A percentile compares a stretch with the other conserved stretches of the same genome.
Conservation (phyloP, 1,140 invertebrate genomes). For the Cydia pomonella region DNA sequence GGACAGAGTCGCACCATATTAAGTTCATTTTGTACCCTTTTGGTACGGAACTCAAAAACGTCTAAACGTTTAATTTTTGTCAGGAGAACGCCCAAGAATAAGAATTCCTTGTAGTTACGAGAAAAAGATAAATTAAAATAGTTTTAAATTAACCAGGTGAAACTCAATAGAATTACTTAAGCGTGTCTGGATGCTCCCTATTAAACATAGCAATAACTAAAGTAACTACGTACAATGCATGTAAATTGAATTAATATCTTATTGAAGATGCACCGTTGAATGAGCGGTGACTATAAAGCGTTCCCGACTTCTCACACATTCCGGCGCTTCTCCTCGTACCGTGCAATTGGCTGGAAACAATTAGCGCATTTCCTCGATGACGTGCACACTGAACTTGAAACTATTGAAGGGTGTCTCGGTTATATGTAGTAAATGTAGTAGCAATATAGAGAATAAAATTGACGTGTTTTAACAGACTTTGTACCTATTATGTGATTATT, state of each 20-base stretch:
- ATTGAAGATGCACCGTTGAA: slow-evolving; percentile 37
- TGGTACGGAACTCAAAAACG: too few relatives aligned
- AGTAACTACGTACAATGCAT: not conserved
- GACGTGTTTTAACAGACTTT: too few relatives aligned
- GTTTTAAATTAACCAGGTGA: not conserved
- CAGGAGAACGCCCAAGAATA: too few relatives aligned
- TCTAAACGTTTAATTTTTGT: too few relatives aligned
- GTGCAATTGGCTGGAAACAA: slow-evolving; percentile 54
- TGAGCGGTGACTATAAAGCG: slow-evolving; percentile 55
- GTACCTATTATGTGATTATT: too few relatives aligned
- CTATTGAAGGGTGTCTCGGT: slow-evolving; percentile 28
- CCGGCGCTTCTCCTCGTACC: slow-evolving; percentile 51
- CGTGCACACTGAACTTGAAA: slow-evolving; percentile 36
- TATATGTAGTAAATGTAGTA: not conserved
- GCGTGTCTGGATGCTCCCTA: not conserved
- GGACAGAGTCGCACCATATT: too few relatives aligned
- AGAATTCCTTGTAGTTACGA: not conserved
- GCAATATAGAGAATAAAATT: too few relatives aligned
- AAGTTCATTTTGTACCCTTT: too few relatives aligned
- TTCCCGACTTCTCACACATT: slow-evolving; percentile 51
- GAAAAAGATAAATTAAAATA: not conserved
- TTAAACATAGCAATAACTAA: not conserved
- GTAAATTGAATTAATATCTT: slow-evolving; percentile 13
- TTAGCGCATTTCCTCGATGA: slow-evolving; percentile 61
- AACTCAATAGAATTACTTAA: not conserved